Evolutionary conservation across 2,888 invertebrate species (phyloP), one percentile per base, ranked within the genome.

Genomic region (Cepaea hortensis): DNA sequence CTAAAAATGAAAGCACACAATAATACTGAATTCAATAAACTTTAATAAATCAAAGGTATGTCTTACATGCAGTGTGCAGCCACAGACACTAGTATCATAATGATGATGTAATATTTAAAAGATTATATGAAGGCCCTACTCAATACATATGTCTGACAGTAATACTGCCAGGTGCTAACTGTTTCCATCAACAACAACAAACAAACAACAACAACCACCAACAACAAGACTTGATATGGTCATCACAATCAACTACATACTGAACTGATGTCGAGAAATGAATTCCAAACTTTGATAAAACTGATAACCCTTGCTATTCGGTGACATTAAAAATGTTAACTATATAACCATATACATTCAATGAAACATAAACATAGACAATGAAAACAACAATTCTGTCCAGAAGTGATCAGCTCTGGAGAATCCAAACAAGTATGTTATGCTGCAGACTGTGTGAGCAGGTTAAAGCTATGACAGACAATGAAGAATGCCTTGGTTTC

Each of bases 241-340:
- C 68, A 68, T 20, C 68, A 68, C 18, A 68, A 68, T n/a, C n/a
- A 68, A 20, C 18, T 68, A n/a, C 9, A 13, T 62, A n/a, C 23
- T 62, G 13, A 55, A 7, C 73, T 61, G 55, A 73, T 9, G 20
- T 5, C 23, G 76, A 77, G 68, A 77, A 20, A n/a, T 79, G 77
- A 70, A 70, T 85, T 85, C 55, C 79, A 23, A 85, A 85, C 79
- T 85, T 79, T 77, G 70, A 35, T 79, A 85, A 55, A 85, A 85
- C 85, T 23, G 68, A 85, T 85, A 77, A 85, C 35, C 65, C 23
- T 76, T 68, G 55, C 79, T 79, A 77, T 70, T 85, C 65, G 55
- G 70, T 55, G 50, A 85, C 55, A 85, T 79, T 72, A n/a, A 79
- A 55, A 82, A 82, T 4, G n/a, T 82, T 65, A 85, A 85, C 65